Conservation (phyloP, 92 coral and sea anemone species). For the Diadumene lineata region DNA sequence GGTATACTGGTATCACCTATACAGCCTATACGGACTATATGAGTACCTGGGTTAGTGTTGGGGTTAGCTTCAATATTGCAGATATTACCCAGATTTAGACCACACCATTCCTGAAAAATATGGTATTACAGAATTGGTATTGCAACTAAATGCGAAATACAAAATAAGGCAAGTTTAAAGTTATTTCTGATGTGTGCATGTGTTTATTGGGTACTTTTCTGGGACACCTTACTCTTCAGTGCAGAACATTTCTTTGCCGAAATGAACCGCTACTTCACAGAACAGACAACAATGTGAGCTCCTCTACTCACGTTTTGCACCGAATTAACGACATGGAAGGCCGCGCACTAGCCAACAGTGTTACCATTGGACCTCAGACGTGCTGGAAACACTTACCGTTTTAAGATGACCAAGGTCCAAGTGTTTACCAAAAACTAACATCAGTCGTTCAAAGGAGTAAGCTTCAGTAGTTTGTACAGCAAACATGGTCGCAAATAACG, state of each 20-base stretch:
- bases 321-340: no score
- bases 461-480: conserved; percentile 85
- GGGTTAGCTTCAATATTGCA: conserved; percentile 89
- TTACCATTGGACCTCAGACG: no score
- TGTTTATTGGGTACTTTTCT: no score
- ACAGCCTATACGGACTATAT: conserved; percentile 92
- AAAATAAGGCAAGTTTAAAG: no score
- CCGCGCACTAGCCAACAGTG: no score
- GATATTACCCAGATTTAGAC: conserved; percentile 88
- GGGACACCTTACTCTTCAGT: no score
- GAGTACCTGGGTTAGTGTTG: conserved; percentile 91
- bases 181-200: no score
- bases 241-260: no score
- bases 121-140: not conserved
- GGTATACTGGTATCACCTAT: conserved; percentile 91
- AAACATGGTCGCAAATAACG: conserved; percentile 81
- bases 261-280: no score
- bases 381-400: conserved; percentile 84
- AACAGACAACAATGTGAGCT: no score
- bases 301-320: no score
- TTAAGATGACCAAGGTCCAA: conserved; percentile 86
- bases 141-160: no score
- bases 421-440: conserved; percentile 87
- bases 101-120: conserved; percentile 87
- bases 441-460: conserved; percentile 77